These are phyloP conservation scores for Eurytoma adleriae DNA, from an alignment of 2,888 invertebrate species.

Conservation along the genomic window DNA sequence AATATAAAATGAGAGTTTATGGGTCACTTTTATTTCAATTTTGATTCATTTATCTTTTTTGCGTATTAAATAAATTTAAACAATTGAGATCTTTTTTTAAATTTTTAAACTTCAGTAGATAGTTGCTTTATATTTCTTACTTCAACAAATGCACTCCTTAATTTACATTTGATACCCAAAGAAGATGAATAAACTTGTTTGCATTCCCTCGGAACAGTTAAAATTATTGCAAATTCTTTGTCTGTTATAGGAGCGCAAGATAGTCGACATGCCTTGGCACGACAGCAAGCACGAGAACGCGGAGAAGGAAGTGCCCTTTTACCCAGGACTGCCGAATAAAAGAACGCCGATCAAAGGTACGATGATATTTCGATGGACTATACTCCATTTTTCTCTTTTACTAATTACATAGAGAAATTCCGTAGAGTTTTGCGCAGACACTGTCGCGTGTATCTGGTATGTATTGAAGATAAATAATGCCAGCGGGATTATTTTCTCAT, in stretches of 20 bases:
- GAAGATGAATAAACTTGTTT: constrained; percentile 24
- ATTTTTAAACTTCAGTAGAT: neutral
- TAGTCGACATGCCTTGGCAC: constrained; percentile 88
- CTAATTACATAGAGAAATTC: constrained; percentile 71
- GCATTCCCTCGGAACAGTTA: neutral
- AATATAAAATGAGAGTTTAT: neutral
- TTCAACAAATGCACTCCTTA: neutral
- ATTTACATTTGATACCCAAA: constrained; percentile 23
- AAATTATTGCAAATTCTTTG: constrained; percentile 36
- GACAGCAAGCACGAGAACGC: constrained; percentile 78
- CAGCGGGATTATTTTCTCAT: constrained; percentile 19
- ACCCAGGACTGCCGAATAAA: constrained; percentile 85
- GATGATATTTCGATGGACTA: constrained; percentile 55
- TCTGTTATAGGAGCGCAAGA: constrained; percentile 77
- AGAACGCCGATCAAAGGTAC: constrained; percentile 89
- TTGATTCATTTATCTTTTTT: constrained; percentile 32
- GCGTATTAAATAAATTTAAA: constrained; percentile 7
- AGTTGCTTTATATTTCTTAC: neutral
- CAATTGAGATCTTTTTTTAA: neutral
- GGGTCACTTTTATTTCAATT: neutral
- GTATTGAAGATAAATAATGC: constrained; percentile 71
- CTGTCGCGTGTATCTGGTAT: constrained; percentile 68
- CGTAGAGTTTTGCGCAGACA: constrained; percentile 74
- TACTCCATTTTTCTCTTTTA: constrained; percentile 63
- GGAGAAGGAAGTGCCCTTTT: constrained; percentile 83